Base-by-base conservation (phyloP, 1,140 invertebrate genomes). In the Zaprionus inermis region DNA sequence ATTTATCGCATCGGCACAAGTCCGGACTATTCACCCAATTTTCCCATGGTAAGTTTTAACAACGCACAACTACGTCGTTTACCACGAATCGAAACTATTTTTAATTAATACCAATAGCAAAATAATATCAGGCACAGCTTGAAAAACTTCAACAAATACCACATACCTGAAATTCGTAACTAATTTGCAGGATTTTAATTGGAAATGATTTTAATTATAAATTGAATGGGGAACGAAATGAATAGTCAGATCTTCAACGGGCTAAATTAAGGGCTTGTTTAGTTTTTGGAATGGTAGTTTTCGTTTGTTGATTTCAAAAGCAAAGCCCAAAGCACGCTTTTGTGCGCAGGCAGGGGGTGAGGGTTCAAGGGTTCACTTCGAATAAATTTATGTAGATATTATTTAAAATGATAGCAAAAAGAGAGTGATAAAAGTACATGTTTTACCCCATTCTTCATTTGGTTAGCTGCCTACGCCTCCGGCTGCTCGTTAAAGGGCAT, bases 21-120 rank as follows among this genome's bases (percentile, higher is more conserved):
- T 46, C 57, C 78, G 7, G 75, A 81, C 22, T 88, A 84, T 68
- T 49, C 72, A 44, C 77, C 77, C 57, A 74, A 90, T 78, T 69
- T 92, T 44, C 83, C 90, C 36, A 79, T 92, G 85, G 91, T 92
- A 85, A 91, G 91, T 90, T 61, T 44, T 5, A 10, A 46, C 41
- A 6, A 18, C 16, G 16, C n/a, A 41, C 4, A 18, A 20, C n/a
- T n/a, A n/a, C n/a, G n/a, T n/a, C n/a, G n/a, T n/a, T n/a, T n/a
- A n/a, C n/a, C n/a, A n/a, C n/a, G n/a, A 22, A 20, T 46, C 11
- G 44, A 46, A 46, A 20, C 10, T 12, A n/a, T 3, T 20, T 49
- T 49, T 49, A 49, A 49, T 49, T 49, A 49, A 49, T 22, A 1
- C 10, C 18, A 49, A 49, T 22, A 1, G 3, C 18, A 10, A 18